Evolutionary conservation across 2,797 vertebrate species (phyloP).

Genomic region (Tapera naevia): DNA sequence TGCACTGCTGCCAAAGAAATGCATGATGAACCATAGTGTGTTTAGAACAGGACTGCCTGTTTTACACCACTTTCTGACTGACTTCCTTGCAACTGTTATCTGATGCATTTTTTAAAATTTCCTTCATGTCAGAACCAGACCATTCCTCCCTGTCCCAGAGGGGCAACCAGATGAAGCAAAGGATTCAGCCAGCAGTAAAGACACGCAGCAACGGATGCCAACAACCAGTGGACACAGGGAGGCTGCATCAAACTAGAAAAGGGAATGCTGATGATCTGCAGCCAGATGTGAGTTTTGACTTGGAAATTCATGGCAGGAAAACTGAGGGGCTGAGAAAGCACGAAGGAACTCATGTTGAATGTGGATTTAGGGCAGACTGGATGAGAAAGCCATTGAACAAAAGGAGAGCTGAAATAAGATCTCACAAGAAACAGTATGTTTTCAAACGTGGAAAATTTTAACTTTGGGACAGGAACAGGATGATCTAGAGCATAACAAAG

Average conservation of each 20-base stretch:
- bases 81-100: background rate
- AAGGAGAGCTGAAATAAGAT: background rate
- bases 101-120: background rate
- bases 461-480: background rate
- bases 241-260: slow-evolving; percentile 8
- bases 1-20: slow-evolving; percentile 29
- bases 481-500: background rate
- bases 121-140: background rate
- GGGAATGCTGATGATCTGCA: background rate
- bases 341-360: background rate
- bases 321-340: background rate
- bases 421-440: background rate
- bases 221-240: background rate
- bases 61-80: slow-evolving; percentile 23
- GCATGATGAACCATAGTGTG: background rate
- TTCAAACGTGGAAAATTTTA: background rate
- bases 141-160: background rate
- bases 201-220: background rate
- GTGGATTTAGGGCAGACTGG: background rate
- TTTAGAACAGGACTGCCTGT: background rate
- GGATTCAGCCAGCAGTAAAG: slow-evolving; percentile 9
- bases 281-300: slow-evolving; percentile 15
- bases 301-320: background rate
- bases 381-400: background rate
- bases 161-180: background rate